These are phyloP conservation scores for Candidula unifasciata DNA, from an alignment of 2,888 invertebrate species.

Conservation along the genomic window DNA sequence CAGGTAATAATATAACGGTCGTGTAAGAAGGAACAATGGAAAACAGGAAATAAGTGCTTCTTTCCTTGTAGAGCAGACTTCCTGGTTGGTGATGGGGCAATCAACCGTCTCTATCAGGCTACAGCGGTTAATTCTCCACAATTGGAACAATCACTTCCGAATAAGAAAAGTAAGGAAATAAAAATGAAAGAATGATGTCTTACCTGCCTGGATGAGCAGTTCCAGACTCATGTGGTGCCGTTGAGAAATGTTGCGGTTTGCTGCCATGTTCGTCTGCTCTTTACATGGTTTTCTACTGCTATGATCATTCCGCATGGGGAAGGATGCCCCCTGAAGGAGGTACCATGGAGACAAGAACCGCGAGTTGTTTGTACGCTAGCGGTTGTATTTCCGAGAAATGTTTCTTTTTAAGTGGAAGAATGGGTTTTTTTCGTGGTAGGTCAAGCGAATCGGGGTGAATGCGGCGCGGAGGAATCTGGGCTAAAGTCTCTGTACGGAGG, in stretches of 20 bases:
- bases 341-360: conserved; percentile 29
- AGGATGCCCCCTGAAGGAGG: conserved; percentile 55
- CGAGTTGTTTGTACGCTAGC: background rate
- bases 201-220: conserved; percentile 70
- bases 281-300: background rate
- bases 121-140: background rate
- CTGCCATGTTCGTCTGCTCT: conserved; percentile 56
- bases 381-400: no score
- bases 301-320: conserved; percentile 56
- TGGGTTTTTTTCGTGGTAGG: background rate
- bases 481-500: conserved; percentile 38
- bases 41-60: conserved; percentile 66
- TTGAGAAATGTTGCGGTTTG: conserved; percentile 50
- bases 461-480: conserved; percentile 29
- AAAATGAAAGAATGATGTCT: conserved; percentile 21
- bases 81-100: conserved; percentile 62
- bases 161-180: background rate
- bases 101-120: conserved; percentile 31
- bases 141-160: background rate
- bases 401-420: no score
- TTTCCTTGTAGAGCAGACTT: conserved; percentile 64
- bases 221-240: conserved; percentile 62
- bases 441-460: background rate
- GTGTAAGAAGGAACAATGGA: conserved; percentile 36
- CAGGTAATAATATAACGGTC: background rate